Evolutionary conservation across 2,888 invertebrate species (phyloP), one percentile per base, ranked within the genome.

Genomic region (Melinaea menophilus): DNA sequence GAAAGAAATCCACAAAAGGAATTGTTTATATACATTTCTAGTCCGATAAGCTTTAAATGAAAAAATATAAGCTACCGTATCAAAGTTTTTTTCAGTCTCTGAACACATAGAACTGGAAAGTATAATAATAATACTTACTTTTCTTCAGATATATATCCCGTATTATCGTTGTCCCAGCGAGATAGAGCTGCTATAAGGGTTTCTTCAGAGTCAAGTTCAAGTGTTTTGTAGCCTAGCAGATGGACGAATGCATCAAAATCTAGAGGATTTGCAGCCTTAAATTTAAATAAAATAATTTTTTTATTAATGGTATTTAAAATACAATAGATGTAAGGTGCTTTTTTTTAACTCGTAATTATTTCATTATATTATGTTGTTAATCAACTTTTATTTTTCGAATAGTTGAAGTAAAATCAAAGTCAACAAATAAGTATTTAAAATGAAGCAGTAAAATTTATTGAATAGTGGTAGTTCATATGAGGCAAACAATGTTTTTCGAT

Each of bases 181-280:
- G 93, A 92, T 69, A 94, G 85, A 0, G 94, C 94, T 47, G 92
- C 92, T 3, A 92, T 79, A 37, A 94, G 82, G 1, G 93, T 93
- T 71, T 93, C 93, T 74, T 94, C 94, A 0, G 94, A 92, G 77
- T 94, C 94, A 65, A 94, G 76, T 72, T 93, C 93, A 59, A 93
- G 82, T 0, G 93, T 92, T 70, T 91, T 92, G 71, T 88, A 92
- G 46, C 92, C 93, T 71, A 94, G 91, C 2, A 94, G 81, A 61
- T 92, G 88, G 54, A 94, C 92, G 73, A 94, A 94, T 1, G 92
- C 92, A 67, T 94, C 93, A 70, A 93, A 93, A 76, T 93, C 92
- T 64, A 94, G 75, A 0, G 93, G 93, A 62, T 89, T 91, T 12
- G 88, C 80, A 2, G 89, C 89, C 89, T 89, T 31, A 51, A 51